Base-by-base conservation (phyloP, 2,888 invertebrate genomes). In the Azorinus chamasolen region DNA sequence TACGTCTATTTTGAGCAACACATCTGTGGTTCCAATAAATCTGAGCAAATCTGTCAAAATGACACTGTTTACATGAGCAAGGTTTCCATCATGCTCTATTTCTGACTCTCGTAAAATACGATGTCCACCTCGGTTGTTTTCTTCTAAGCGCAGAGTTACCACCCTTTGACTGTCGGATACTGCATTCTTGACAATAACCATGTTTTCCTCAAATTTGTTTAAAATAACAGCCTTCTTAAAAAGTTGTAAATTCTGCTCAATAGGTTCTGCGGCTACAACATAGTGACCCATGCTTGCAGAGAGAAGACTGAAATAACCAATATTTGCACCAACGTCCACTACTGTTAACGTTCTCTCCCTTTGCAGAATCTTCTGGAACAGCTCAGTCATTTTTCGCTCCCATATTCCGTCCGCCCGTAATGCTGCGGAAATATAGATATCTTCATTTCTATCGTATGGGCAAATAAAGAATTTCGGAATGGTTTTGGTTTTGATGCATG, bases 211-310 rank as follows among this genome's bases (percentile, higher is more conserved):
- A 54, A 87, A 79, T 4, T 77, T 64, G 45, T 84, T 83, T n/a
- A 86, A 48, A 16, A 70, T 50, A 18, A 83, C 66, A 8, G 84
- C 88, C 69, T 84, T 71, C 24, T 82, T 81, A n/a, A 91, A 70
- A 27, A 83, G 71, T 50, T 64, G 53, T 5, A 86, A 48, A 50
- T 86, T 87, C 32, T 82, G 78, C 16, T 62, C 53, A 6, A 86
- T 63, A 4, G 92, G 92, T 68, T 92, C 92, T n/a, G 92, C 87
- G 8, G 91, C 91, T 12, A 92, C 76, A 4, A 90, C 91, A 2
- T 76, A 48, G 50, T 85, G 89, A 2, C 89, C 89, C 79, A 89
- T 76, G 20, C 82, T 74, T 8, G 91, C 90, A 0, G 90, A 89
- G 45, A 91, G 71, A 10, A 92, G 78, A 50, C 86, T 88, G 81